Percentiles rank a stretch among this genome's conserved stretches.
Conservation (phyloP, 2,888 invertebrate genomes). For the Trichopoda pennipes region DNA sequence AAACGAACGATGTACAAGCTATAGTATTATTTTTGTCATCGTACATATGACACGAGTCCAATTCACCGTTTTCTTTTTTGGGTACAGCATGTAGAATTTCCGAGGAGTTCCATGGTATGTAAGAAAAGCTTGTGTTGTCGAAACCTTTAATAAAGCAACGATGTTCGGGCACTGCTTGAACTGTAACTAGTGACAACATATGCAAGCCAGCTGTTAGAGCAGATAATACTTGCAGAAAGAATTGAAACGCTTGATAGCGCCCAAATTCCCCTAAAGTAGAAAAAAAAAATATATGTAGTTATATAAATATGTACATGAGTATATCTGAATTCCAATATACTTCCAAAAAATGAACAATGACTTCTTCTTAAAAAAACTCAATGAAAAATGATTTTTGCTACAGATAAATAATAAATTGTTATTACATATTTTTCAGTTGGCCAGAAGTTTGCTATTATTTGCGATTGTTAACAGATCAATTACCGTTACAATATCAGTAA, state of each 20-base stretch:
- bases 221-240: constrained; percentile 88
- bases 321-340: too few species aligned
- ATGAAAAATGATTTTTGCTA: too few species aligned
- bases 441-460: too few species aligned
- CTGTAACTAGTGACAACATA: constrained; percentile 90
- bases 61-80: constrained; percentile 82
- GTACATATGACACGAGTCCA: constrained; percentile 85
- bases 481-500: too few species aligned
- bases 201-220: constrained; percentile 89
- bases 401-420: too few species aligned
- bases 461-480: too few species aligned
- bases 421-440: too few species aligned
- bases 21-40: constrained; percentile 79
- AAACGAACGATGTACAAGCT: constrained; percentile 85
- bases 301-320: not conserved
- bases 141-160: constrained; percentile 82
- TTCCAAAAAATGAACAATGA: too few species aligned
- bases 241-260: constrained; percentile 90
- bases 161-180: constrained; percentile 90
- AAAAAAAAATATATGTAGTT: not conserved
- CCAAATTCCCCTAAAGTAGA: constrained; percentile 88
- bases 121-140: constrained; percentile 82
- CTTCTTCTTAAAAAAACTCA: too few species aligned
- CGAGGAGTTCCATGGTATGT: constrained; percentile 83
- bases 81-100: constrained; percentile 84